A percentile compares a stretch with the other conserved stretches of the same genome.
Evolutionary conservation across 1,140 invertebrate species (phyloP).

Genomic region (Drosophila navojoa): DNA sequence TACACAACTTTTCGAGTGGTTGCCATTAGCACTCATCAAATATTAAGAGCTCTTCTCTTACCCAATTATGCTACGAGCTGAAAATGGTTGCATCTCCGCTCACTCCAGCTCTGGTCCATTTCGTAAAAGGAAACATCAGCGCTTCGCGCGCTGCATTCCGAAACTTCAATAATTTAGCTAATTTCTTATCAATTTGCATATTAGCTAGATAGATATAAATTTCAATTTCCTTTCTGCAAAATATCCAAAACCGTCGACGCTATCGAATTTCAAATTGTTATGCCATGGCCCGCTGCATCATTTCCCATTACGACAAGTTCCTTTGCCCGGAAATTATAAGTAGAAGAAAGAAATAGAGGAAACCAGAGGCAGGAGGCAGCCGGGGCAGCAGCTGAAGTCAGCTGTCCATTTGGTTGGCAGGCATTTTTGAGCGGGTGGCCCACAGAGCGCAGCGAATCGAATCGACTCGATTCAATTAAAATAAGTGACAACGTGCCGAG

Average conservation of each 20-base stretch:
- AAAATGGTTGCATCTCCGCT: too few species aligned
- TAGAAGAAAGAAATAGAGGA: conserved; percentile 13
- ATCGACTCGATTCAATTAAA: conserved; percentile 70
- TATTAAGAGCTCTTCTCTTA: too few species aligned
- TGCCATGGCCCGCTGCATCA: conserved; percentile 26
- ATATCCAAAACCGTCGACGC: conserved; percentile 7
- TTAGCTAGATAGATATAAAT: conserved; percentile 41
- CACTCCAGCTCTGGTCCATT: too few species aligned
- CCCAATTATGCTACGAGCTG: too few species aligned
- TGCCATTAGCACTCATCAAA: too few species aligned
- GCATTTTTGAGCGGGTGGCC: conserved; percentile 15
- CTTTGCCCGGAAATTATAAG: conserved; percentile 72
- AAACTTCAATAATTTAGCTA: conserved; percentile 12
- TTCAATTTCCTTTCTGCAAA: conserved; percentile 65
- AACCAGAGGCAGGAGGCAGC: not conserved
- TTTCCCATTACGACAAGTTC: conserved; percentile 66
- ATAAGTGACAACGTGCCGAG: conserved; percentile 66
- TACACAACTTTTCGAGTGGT: too few species aligned
- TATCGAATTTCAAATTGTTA: conserved; percentile 69
- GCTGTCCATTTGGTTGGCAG: conserved; percentile 20
- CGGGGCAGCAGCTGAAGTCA: not conserved
- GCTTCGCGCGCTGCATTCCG: not conserved
- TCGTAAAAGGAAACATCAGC: not conserved
- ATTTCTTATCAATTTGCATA: conserved; percentile 62
- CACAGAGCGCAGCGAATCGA: conserved; percentile 15